These are phyloP conservation scores for Diaperis boleti DNA, from an alignment of 2,888 invertebrate species.

Conservation along the genomic window DNA sequence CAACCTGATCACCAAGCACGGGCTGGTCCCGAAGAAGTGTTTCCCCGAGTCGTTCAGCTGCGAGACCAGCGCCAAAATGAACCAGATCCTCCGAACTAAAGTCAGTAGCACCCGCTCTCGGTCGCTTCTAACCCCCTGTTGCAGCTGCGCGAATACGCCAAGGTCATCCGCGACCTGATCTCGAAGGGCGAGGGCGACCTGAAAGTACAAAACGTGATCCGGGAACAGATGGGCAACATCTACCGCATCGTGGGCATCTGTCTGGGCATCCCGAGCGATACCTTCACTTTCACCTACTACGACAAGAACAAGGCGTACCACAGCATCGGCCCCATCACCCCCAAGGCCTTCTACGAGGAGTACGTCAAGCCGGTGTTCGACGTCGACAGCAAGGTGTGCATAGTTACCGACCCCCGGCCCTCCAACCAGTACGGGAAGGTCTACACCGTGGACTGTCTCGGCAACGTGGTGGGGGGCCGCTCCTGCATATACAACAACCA, in stretches of 20 bases:
- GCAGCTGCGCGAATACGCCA: constrained; percentile 85
- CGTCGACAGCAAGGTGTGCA: constrained; percentile 87
- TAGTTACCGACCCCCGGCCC: constrained; percentile 88
- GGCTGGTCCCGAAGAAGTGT: constrained; percentile 88
- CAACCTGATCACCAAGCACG: constrained; percentile 88
- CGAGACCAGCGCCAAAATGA: constrained; percentile 80
- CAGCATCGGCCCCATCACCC: constrained; percentile 80
- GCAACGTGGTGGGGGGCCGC: constrained; percentile 87
- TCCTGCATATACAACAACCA: constrained; percentile 90
- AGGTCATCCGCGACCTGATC: constrained; percentile 76
- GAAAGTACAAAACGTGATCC: constrained; percentile 73
- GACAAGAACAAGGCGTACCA: constrained; percentile 84
- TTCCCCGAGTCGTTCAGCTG: constrained; percentile 88
- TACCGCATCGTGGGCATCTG: constrained; percentile 88
- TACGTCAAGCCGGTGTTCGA: constrained; percentile 83
- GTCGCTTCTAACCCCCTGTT: not conserved
- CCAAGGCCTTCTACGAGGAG: constrained; percentile 83
- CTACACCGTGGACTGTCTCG: constrained; percentile 89
- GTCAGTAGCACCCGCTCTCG: constrained; percentile 69
- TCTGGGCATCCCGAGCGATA: constrained; percentile 83
- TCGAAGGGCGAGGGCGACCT: constrained; percentile 72
- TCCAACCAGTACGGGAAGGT: constrained; percentile 82
- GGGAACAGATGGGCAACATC: constrained; percentile 79
- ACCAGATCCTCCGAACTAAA: constrained; percentile 85
- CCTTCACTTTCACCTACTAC: constrained; percentile 87